phyloP scores from a whole-genome alignment of 2,113 vertebrate species.

The Pseudopipra pipra region DNA sequence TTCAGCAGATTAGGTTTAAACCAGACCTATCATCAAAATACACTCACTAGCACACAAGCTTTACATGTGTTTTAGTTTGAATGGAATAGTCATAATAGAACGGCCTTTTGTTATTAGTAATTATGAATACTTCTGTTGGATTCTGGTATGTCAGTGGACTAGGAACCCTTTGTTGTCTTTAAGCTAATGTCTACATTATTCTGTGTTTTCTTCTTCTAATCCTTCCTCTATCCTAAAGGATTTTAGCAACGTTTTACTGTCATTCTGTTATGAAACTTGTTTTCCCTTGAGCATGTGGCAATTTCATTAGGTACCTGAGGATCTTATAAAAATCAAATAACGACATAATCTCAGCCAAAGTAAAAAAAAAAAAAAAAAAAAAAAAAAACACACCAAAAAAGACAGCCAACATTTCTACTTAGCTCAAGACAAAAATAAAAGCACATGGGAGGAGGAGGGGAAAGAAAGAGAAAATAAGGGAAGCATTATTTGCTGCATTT shows the following conservation, averaged over 20 bases:
- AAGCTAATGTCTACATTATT: conserved; percentile 16
- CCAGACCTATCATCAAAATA: conserved; percentile 55
- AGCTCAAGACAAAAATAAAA: conserved; percentile 54
- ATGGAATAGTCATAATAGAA: neutral
- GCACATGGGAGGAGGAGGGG: conserved; percentile 19
- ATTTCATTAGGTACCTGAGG: conserved; percentile 51
- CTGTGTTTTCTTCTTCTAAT: conserved; percentile 35
- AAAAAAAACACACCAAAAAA: neutral
- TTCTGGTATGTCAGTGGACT: neutral
- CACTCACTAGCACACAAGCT: neutral
- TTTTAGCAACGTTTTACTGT: conserved; percentile 16
- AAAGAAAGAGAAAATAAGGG: neutral
- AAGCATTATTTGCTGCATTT: neutral
- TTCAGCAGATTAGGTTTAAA: conserved; percentile 56
- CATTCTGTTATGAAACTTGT: conserved; percentile 36
- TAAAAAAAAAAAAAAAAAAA: neutral
- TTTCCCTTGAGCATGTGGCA: conserved; percentile 36
- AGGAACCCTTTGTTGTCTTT: conserved; percentile 1
- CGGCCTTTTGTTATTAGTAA: conserved; percentile 47
- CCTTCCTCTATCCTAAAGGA: neutral
- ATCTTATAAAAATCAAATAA: conserved; percentile 20
- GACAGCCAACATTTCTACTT: neutral
- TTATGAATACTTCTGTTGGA: conserved; percentile 30
- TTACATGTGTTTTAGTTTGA: conserved; percentile 34
- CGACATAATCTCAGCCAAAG: neutral